Evolutionary conservation across 2,113 vertebrate species (phyloP).

Genomic region (Leptodactylus fuscus): DNA sequence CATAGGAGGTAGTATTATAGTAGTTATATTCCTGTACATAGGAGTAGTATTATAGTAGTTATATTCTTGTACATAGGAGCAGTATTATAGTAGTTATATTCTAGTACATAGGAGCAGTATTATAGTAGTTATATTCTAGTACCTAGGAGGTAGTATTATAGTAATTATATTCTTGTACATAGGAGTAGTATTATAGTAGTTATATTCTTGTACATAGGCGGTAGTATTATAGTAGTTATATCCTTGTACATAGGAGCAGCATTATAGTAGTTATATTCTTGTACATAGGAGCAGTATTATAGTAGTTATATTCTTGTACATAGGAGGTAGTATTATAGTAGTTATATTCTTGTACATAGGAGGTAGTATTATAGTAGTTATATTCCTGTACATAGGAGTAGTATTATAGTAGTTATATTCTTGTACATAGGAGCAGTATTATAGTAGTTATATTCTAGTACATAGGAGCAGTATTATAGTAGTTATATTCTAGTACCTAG

Average conservation of each 20-base stretch:
- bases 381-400: background rate
- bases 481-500: background rate
- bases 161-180: background rate
- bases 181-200: too few species aligned
- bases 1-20: background rate
- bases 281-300: background rate
- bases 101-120: background rate
- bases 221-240: background rate
- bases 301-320: constrained; percentile 5
- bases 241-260: too few species aligned
- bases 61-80: constrained; percentile 2
- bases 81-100: constrained; percentile 11
- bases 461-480: background rate
- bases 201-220: too few species aligned
- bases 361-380: constrained; percentile 7
- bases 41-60: background rate
- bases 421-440: background rate
- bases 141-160: background rate
- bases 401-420: constrained; percentile 1
- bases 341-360: background rate
- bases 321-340: background rate
- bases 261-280: too few species aligned
- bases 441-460: background rate
- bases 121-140: constrained; percentile 1
- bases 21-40: constrained; percentile 1